Conservation (phyloP, 2,888 invertebrate species). For the Chalcosyrphus nemorum region DNA sequence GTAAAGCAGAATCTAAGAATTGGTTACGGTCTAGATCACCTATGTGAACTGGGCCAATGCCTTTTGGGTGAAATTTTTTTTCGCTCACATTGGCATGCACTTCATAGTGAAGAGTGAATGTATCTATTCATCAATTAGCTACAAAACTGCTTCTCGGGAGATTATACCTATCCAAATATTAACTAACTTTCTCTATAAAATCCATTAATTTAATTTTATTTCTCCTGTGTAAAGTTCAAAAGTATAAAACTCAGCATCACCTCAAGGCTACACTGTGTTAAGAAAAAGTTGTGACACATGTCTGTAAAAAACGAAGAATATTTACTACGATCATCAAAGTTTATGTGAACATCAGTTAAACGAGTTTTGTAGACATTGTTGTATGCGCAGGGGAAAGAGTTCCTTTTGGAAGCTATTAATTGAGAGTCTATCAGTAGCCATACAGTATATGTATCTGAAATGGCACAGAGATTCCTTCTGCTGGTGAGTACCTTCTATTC, state of each 20-base stretch:
- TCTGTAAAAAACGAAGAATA: not conserved
- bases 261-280: not conserved
- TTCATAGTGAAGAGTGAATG: not conserved
- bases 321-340: slow-evolving; percentile 39
- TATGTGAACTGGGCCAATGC: not conserved
- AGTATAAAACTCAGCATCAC: not conserved
- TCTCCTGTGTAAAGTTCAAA: not conserved
- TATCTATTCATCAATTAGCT: not conserved
- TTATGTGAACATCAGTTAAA: slow-evolving; percentile 38
- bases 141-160: not conserved
- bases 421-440: not conserved
- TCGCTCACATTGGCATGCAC: not conserved
- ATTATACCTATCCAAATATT: not conserved
- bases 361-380: slow-evolving; percentile 7
- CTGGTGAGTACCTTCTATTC: not conserved
- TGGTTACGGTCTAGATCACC: not conserved
- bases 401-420: not conserved
- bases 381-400: not conserved
- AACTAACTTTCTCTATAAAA: not conserved
- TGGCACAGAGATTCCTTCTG: not conserved
- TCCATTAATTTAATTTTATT: not conserved
- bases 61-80: not conserved
- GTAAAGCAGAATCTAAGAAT: not conserved
- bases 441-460: slow-evolving; percentile 7
- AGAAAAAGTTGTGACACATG: not conserved